A percentile compares a stretch with the other conserved stretches of the same genome.
These are phyloP conservation scores for Paramisgurnus dabryanus DNA, from an alignment of 2,113 vertebrate species.

Conservation along the genomic window DNA sequence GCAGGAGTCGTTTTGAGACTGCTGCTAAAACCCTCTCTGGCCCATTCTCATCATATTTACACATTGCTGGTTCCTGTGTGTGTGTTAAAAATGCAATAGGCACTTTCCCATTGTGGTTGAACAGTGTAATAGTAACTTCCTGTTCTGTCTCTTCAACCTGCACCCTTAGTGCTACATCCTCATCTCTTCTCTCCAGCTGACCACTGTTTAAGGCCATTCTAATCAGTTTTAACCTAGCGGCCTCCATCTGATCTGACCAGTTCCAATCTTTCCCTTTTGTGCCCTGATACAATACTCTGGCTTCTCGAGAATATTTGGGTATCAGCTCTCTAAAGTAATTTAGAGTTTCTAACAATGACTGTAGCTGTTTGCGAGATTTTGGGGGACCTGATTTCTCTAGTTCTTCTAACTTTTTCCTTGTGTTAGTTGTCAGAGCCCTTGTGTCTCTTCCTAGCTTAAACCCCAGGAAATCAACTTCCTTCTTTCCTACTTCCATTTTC, in stretches of 20 bases:
- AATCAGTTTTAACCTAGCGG: not conserved
- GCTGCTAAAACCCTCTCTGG: not conserved
- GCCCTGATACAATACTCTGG: not conserved
- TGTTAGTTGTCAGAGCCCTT: not conserved
- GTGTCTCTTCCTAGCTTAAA: not conserved
- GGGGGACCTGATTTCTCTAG: too few species aligned
- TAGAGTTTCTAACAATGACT: too few species aligned
- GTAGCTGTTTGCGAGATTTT: too few species aligned
- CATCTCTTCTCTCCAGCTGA: too few species aligned
- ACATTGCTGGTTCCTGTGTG: not conserved
- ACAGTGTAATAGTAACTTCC: fast-evolving
- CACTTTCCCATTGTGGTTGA: not conserved
- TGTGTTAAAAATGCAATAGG: not conserved
- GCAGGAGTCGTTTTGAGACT: not conserved
- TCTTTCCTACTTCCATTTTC: not conserved
- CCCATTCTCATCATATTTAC: not conserved
- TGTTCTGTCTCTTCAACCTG: fast-evolving
- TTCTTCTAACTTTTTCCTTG: not conserved
- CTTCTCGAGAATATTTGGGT: not conserved
- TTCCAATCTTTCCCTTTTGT: not conserved
- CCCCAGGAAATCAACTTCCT: not conserved
- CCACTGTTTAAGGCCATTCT: not conserved
- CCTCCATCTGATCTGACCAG: not conserved
- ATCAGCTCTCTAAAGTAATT: not conserved
- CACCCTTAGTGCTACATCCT: not conserved